Evolutionary conservation across 1,140 invertebrate species (phyloP).

Genomic region (Dermatophagoides farinae): DNA sequence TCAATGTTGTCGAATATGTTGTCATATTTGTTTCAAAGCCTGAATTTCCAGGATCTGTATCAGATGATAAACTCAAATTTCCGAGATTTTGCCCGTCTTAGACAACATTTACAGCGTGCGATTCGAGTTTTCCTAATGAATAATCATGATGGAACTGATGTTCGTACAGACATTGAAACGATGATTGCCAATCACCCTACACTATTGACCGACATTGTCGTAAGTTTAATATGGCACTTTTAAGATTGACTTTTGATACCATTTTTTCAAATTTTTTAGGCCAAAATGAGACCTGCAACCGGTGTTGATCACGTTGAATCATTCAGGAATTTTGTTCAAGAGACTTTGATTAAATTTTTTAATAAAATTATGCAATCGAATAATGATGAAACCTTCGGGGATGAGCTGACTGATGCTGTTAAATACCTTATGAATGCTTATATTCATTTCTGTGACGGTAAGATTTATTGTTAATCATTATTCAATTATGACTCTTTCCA

Average conservation of each 20-base stretch:
- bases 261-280: slow-evolving; percentile 19
- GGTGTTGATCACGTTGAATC: slow-evolving; percentile 25
- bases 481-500: not conserved
- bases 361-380: slow-evolving; percentile 18
- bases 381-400: not conserved
- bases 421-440: not conserved
- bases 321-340: slow-evolving; percentile 23
- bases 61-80: slow-evolving; percentile 27
- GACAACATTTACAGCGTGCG: slow-evolving; percentile 23
- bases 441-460: not conserved
- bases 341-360: slow-evolving; percentile 22
- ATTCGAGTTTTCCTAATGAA: slow-evolving; percentile 22
- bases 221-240: slow-evolving; percentile 1
- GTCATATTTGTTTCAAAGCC: slow-evolving; percentile 21
- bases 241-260: not conserved
- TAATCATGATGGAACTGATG: slow-evolving; percentile 20
- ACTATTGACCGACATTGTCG: not conserved
- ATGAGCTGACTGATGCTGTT: not conserved
- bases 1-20: slow-evolving; percentile 22
- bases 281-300: slow-evolving; percentile 22
- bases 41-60: slow-evolving; percentile 30
- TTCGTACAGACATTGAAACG: slow-evolving; percentile 19
- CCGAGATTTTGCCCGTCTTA: slow-evolving; percentile 21
- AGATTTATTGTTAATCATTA: not conserved
- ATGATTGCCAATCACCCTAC: slow-evolving; percentile 18